Base-by-base conservation (phyloP, 2,113 vertebrate species). In the Nycticorax nycticorax region DNA sequence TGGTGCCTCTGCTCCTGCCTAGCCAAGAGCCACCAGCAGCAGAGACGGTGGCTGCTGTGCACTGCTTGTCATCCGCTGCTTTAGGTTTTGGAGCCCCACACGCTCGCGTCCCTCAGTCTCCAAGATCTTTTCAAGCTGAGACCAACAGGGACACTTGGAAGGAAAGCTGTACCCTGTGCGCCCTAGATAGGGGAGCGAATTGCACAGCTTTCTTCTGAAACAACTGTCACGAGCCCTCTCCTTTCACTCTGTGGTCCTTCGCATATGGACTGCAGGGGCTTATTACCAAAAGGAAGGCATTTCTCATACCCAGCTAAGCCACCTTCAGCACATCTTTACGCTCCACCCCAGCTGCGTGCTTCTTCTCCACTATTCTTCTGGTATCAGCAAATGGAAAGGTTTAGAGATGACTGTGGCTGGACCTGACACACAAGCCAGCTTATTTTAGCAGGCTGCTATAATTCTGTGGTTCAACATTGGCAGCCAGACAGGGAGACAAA, bases 401-500 rank as follows among this genome's bases (percentile, higher is more conserved):
- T 93, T 87, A 79, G 48, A 26, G 57, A 80, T 55, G 43, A 9
- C 83, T 95, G 84, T 53, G 41, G 78, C 59, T 89, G 33, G 66
- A 84, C 73, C 83, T 67, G 74, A n/a, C 50, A 62, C 32, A 59
- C 41, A 74, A 72, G 16, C 35, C 48, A 50, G 59, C 16, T 88
- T 93, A 93, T 88, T 93, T 96, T 55, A 85, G 60, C 9, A 4
- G 30, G 78, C 88, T 96, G 60, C 82, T 95, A 8, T 78, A 59
- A 37, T 76, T 91, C 89, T 76, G 56, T 96, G 89, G 91, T 72
- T 97, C 90, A 56, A 77, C 39, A 32, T 37, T 85, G 82, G 84
- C 93, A 92, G 79, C 37, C 88, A 96, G 73, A 95, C 33, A 62
- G n/a, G 30, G 77, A 92, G 81, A 76, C 41, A 91, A 79, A 97